Percentiles rank a stretch among this genome's conserved stretches.
Conservation (phyloP, 1,140 invertebrate genomes). For the Rhagoletis pomonella region DNA sequence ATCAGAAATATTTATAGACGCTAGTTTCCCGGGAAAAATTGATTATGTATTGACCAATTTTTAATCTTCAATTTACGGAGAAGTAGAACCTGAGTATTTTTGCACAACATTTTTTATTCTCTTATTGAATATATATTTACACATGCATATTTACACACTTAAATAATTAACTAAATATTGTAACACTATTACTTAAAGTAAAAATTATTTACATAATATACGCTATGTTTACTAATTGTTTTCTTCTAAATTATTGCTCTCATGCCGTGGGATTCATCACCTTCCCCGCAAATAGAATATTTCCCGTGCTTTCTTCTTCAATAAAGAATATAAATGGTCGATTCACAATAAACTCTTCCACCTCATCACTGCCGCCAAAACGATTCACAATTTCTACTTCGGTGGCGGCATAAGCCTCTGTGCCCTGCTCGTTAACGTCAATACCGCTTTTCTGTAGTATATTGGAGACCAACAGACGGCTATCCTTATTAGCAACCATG, state of each 20-base stretch:
- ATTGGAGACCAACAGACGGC: constrained; percentile 80
- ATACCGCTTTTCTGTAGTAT: constrained; percentile 89
- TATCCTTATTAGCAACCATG: constrained; percentile 77
- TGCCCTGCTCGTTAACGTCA: constrained; percentile 89
- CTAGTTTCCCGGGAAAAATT: too few species aligned
- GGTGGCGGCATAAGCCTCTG: constrained; percentile 84
- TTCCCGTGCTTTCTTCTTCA: constrained; percentile 82
- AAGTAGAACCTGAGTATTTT: too few species aligned
- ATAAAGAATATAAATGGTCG: constrained; percentile 89
- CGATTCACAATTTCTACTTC: constrained; percentile 84
- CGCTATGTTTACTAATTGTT: not conserved
- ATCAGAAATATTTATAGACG: too few species aligned
- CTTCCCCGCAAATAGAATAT: constrained; percentile 84
- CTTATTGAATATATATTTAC: not conserved
- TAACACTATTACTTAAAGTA: not conserved
- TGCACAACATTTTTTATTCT: too few species aligned
- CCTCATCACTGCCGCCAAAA: constrained; percentile 77
- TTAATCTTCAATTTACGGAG: not conserved
- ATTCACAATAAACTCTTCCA: constrained; percentile 79
- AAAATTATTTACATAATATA: constrained; percentile 24
- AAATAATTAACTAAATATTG: not conserved
- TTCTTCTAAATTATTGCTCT: not conserved
- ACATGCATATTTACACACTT: too few species aligned
- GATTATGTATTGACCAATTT: too few species aligned
- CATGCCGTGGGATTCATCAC: constrained; percentile 78